Conservation (phyloP, 2,888 invertebrate species). For the Monoplex corrugatus region DNA sequence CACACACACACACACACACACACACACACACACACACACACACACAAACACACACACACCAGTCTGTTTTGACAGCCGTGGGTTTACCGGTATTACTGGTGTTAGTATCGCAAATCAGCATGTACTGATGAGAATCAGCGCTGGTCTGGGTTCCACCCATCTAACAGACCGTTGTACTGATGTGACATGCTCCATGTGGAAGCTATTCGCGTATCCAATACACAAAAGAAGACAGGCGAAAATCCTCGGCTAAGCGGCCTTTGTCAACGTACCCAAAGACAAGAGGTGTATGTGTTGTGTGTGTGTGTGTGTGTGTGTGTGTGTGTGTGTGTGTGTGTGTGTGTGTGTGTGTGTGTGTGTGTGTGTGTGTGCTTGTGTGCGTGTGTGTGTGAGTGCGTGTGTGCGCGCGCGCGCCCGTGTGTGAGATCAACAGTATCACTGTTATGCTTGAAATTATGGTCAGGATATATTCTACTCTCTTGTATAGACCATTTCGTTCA, state of each 20-base stretch:
- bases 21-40: background rate
- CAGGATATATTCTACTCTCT: too few relatives aligned
- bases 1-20: background rate
- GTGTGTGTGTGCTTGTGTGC: background rate
- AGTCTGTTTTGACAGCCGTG: too few relatives aligned
- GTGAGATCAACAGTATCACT: too few relatives aligned
- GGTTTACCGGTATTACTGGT: too few relatives aligned
- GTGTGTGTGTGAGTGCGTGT: background rate
- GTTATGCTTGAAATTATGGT: too few relatives aligned
- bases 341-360: constrained; percentile 4
- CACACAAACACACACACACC: background rate
- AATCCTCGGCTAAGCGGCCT: background rate
- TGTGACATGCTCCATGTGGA: too few relatives aligned
- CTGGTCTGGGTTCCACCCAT: background rate
- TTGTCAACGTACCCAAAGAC: background rate
- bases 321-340: background rate
- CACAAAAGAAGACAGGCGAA: background rate
- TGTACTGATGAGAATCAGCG: background rate
- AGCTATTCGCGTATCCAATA: background rate
- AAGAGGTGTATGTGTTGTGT: too few relatives aligned
- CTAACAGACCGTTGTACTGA: background rate
- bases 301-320: too few relatives aligned
- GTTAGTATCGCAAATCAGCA: background rate
- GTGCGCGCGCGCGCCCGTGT: background rate
- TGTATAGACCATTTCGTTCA: too few relatives aligned